These are phyloP conservation scores for Lates calcarifer DNA, from an alignment of 2,113 vertebrate genomes.

Conservation along the genomic window DNA sequence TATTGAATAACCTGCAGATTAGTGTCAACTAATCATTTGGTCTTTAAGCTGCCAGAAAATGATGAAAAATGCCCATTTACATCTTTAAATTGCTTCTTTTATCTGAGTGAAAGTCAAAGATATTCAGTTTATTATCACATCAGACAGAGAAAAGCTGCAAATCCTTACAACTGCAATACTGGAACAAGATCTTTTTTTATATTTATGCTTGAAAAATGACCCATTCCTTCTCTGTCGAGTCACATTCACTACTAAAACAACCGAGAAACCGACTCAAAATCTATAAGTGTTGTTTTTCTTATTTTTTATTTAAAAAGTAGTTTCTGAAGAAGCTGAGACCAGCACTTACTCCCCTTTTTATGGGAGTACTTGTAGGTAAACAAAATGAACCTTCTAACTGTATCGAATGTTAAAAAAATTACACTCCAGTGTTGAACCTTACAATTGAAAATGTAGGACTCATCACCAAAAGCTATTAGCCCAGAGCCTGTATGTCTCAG, in stretches of 20 bases:
- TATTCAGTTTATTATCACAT: background rate
- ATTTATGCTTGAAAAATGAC: background rate
- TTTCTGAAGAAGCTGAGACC: background rate
- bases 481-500: background rate
- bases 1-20: background rate
- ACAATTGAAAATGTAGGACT: background rate
- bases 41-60: background rate
- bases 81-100: conserved; percentile 1
- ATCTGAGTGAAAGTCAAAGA: background rate
- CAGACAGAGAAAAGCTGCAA: background rate
- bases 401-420: background rate
- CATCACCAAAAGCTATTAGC: background rate
- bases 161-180: background rate
- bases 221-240: too few relatives aligned
- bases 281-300: too few relatives aligned
- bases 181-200: background rate
- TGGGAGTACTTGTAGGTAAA: background rate
- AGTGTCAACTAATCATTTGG: background rate
- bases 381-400: background rate
- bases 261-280: background rate
- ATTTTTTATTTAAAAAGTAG: background rate
- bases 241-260: too few relatives aligned
- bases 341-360: background rate
- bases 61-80: background rate
- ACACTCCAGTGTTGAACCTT: background rate